Conservation (phyloP, 2,113 vertebrate genomes). For the Phyllostomus hastatus region DNA sequence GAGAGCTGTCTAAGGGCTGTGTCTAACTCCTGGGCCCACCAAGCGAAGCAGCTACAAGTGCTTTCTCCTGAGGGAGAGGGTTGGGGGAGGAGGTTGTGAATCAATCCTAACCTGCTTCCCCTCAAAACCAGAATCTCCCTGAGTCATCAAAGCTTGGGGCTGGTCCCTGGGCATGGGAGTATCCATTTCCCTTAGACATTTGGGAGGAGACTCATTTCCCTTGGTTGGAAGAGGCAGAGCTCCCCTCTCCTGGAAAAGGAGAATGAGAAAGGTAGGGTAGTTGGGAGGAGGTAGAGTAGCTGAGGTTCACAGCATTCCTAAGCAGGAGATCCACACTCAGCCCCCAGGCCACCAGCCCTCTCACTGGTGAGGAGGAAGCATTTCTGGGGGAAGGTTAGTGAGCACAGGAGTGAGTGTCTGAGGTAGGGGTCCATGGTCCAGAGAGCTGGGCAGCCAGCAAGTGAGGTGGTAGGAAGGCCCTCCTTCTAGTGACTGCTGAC, state of each 20-base stretch:
- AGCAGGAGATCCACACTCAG: neutral
- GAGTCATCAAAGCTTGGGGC: constrained; percentile 11
- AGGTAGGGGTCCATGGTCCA: neutral
- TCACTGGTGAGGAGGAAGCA: neutral
- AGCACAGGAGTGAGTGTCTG: neutral
- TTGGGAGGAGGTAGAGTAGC: neutral
- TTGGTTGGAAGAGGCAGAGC: neutral
- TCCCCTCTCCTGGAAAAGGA: neutral
- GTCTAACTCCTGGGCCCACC: neutral
- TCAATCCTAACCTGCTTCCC: neutral
- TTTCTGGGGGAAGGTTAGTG: neutral
- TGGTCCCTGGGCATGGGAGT: neutral
- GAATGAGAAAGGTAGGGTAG: neutral
- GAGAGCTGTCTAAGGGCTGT: neutral
- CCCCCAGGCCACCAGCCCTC: neutral
- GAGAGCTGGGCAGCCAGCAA: neutral
- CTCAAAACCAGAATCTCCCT: neutral
- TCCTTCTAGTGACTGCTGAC: neutral
- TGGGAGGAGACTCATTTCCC: neutral
- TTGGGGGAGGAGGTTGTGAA: neutral
- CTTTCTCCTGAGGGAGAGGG: neutral
- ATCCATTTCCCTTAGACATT: neutral
- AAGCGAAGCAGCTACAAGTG: neutral
- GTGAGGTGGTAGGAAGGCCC: neutral
- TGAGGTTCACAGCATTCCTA: neutral